phyloP scores from a whole-genome alignment of 2,888 invertebrate species.

The Strigamia transsilvanica region DNA sequence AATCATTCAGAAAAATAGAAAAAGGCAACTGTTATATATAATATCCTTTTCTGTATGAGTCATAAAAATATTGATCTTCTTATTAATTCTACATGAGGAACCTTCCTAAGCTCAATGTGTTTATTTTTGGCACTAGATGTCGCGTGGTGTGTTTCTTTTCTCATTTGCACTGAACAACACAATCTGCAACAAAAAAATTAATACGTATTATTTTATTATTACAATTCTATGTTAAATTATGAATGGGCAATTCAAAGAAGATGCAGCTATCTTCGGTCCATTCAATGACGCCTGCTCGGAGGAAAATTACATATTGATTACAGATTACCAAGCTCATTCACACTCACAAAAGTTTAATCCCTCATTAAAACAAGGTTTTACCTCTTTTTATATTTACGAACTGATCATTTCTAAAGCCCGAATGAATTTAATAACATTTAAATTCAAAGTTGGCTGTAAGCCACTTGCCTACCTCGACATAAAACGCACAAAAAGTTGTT shows the following conservation, averaged over 20 bases:
- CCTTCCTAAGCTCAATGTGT: neutral
- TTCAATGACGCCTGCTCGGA: neutral
- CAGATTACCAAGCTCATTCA: neutral
- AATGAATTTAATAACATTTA: neutral
- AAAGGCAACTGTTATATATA: constrained; percentile 13
- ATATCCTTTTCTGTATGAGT: neutral
- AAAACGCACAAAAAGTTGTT: neutral
- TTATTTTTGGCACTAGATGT: constrained; percentile 23
- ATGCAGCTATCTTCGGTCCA: neutral
- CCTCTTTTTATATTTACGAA: neutral
- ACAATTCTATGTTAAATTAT: neutral
- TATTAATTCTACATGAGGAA: constrained; percentile 12
- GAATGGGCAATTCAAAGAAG: neutral
- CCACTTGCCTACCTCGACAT: neutral
- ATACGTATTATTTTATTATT: too few relatives aligned
- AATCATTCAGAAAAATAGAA: constrained; percentile 22
- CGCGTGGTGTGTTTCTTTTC: neutral
- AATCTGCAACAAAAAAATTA: neutral
- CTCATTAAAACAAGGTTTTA: constrained; percentile 31
- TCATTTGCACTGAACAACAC: neutral
- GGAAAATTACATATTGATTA: neutral
- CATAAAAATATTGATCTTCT: constrained; percentile 2
- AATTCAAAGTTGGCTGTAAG: neutral
- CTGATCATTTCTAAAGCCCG: neutral
- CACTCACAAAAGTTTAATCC: neutral